Conservation (phyloP, 2,888 invertebrate species). For the Polymixis flavicincta region DNA sequence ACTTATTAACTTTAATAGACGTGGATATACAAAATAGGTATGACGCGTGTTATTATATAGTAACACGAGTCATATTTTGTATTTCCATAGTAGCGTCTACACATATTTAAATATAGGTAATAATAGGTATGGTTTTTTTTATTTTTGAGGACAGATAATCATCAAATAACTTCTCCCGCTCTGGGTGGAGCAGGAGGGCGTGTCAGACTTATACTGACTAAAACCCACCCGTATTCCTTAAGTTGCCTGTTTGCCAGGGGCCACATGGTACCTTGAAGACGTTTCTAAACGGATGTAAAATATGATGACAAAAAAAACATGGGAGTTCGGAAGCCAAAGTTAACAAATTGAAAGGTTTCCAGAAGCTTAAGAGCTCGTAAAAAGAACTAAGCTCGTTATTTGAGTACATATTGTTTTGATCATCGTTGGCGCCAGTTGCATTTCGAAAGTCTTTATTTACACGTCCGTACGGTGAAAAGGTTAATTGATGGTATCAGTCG, state of each 20-base stretch:
- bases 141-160: too few species aligned
- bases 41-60: not conserved
- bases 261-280: slow-evolving; percentile 18
- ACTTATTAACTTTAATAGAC: slow-evolving; percentile 30
- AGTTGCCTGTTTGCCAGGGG: too few species aligned
- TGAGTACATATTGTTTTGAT: not conserved
- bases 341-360: slow-evolving; percentile 12
- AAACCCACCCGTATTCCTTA: too few species aligned
- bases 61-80: too few species aligned
- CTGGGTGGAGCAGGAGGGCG: too few species aligned
- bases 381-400: slow-evolving; percentile 8
- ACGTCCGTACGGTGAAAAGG: slow-evolving; percentile 17
- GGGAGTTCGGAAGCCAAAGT: not conserved
- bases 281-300: slow-evolving; percentile 12
- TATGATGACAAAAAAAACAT: slow-evolving; percentile 17
- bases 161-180: too few species aligned
- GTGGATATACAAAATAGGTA: slow-evolving; percentile 6
- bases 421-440: not conserved
- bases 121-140: too few species aligned
- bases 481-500: slow-evolving; percentile 27
- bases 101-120: too few species aligned
- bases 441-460: slow-evolving; percentile 9
- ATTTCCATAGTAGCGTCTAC: too few species aligned
- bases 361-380: slow-evolving; percentile 1
- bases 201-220: too few species aligned